These are phyloP conservation scores for Sebastes flavidus DNA, from an alignment of 2,797 vertebrate genomes.

Conservation along the genomic window DNA sequence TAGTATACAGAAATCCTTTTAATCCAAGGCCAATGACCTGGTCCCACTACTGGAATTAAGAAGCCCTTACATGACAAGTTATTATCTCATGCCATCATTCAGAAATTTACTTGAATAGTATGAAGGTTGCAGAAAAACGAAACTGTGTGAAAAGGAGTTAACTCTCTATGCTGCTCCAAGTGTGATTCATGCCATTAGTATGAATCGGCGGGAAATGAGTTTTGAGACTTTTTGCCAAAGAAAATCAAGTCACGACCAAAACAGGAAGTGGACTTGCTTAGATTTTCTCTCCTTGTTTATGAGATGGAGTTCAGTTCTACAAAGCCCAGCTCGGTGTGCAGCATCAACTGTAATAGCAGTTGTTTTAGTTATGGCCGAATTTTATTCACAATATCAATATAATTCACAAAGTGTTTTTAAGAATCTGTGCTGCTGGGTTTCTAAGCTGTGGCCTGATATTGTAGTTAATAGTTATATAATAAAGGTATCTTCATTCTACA, in stretches of 20 bases:
- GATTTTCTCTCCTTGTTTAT: slow-evolving; percentile 3
- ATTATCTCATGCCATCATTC: neutral
- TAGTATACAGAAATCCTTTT: neutral
- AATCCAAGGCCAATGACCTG: neutral
- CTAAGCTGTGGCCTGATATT: neutral
- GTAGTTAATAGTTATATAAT: neutral
- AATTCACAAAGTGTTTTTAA: neutral
- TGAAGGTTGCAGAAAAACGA: neutral
- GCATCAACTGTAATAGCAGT: neutral
- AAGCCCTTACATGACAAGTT: neutral
- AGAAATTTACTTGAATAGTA: too few relatives aligned
- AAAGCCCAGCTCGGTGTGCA: neutral
- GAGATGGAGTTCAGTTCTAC: neutral
- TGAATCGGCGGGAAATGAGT: neutral
- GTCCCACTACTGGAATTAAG: neutral
- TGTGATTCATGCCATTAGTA: neutral
- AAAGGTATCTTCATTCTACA: neutral
- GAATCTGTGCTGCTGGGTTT: neutral
- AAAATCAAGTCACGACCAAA: neutral
- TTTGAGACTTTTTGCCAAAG: neutral
- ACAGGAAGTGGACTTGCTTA: slow-evolving; percentile 7
- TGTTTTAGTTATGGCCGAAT: neutral
- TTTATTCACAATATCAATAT: neutral
- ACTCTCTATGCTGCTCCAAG: neutral
- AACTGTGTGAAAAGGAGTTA: neutral